A percentile compares a stretch with the other conserved stretches of the same genome.
These are phyloP conservation scores for Phalacrocorax aristotelis DNA, from an alignment of 2,113 vertebrate species.

Conservation along the genomic window DNA sequence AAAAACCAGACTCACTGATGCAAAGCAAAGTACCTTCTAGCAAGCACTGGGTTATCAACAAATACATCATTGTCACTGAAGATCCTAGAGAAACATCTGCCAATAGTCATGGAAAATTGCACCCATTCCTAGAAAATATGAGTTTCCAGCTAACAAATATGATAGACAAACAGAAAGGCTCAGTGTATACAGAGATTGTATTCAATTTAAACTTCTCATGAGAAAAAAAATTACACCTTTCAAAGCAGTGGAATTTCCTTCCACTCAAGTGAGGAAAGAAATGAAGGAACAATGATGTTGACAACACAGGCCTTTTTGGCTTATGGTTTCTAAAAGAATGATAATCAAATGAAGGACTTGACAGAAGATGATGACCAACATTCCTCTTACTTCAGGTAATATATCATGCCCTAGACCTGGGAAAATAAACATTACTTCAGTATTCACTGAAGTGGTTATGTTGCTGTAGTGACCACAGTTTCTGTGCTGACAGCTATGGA, in stretches of 20 bases:
- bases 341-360: not conserved
- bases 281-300: not conserved
- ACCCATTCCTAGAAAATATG: slow-evolving; percentile 25
- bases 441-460: not conserved
- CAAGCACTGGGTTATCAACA: slow-evolving; percentile 42
- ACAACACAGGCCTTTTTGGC: not conserved
- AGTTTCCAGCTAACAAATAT: slow-evolving; percentile 12
- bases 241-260: not conserved
- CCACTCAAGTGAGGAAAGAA: not conserved
- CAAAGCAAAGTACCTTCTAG: slow-evolving; percentile 2
- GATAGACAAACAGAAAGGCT: not conserved
- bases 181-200: not conserved
- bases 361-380: not conserved
- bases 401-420: not conserved
- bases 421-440: not conserved
- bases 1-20: not conserved
- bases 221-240: not conserved
- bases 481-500: not conserved
- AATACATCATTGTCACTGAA: slow-evolving; percentile 53
- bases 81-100: slow-evolving; percentile 31
- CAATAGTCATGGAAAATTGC: slow-evolving; percentile 45
- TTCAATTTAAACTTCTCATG: not conserved
- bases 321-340: not conserved
- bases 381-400: not conserved
- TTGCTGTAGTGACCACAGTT: not conserved